phyloP scores from a whole-genome alignment of 2,113 vertebrate species.

The Ibidorhyncha struthersii region DNA sequence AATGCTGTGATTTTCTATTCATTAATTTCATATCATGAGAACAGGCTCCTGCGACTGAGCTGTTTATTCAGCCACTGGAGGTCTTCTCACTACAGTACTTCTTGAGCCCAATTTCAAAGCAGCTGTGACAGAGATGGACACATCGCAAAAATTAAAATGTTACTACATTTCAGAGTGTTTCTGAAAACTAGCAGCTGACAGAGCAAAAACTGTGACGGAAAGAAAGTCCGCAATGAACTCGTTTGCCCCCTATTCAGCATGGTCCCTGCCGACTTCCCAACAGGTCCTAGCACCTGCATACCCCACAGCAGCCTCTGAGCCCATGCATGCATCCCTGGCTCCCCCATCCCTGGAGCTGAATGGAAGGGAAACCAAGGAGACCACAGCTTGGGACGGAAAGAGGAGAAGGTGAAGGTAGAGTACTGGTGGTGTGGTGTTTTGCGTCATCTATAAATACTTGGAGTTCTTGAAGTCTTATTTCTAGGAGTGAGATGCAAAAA shows the following conservation, averaged over 20 bases:
- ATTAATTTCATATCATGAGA: not conserved
- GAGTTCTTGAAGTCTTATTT: not conserved
- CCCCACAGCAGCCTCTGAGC: not conserved
- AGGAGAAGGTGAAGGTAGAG: not conserved
- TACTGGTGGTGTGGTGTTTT: not conserved
- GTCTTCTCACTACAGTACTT: not conserved
- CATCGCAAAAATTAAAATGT: not conserved
- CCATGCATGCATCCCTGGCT: rapidly evolving
- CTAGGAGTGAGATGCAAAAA: not conserved
- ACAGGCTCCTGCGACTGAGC: not conserved
- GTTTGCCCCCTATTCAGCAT: not conserved
- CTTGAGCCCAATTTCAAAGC: not conserved
- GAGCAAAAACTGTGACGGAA: not conserved
- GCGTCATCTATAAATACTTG: not conserved
- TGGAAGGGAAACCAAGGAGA: not conserved
- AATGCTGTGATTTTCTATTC: rapidly evolving
- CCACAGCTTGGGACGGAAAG: not conserved
- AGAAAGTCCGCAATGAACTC: not conserved
- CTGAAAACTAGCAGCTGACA: not conserved
- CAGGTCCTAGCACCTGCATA: not conserved
- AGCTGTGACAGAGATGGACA: not conserved
- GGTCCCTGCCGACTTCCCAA: not conserved
- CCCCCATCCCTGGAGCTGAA: not conserved
- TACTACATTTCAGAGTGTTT: not conserved
- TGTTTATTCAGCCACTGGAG: not conserved